These are phyloP conservation scores for Prolemur simus DNA, from an alignment of 2,113 vertebrate genomes.

Conservation along the genomic window DNA sequence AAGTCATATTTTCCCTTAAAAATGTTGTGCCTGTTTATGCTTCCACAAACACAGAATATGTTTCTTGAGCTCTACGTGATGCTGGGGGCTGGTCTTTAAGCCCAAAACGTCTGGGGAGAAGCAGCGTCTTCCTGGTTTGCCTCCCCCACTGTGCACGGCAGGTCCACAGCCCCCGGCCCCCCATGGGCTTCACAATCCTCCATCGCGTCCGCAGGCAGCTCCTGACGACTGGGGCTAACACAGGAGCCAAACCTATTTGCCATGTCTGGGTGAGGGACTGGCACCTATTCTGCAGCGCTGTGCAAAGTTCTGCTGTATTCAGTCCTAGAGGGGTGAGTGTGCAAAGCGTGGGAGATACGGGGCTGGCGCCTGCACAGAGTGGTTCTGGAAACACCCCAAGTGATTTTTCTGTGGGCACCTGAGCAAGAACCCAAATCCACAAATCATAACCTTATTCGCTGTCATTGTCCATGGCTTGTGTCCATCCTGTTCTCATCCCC, in stretches of 20 bases:
- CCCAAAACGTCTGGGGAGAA: neutral
- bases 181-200: neutral
- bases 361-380: neutral
- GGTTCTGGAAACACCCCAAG: neutral
- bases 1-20: neutral
- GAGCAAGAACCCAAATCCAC: too few species aligned
- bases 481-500: too few species aligned
- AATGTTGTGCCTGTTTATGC: neutral
- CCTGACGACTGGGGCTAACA: neutral
- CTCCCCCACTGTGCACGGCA: rapidly evolving
- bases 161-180: neutral
- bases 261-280: neutral
- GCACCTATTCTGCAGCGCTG: too few species aligned
- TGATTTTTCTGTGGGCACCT: neutral
- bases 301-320: neutral
- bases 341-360: too few species aligned
- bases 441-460: rapidly evolving
- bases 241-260: neutral
- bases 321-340: neutral
- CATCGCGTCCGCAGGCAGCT: rapidly evolving
- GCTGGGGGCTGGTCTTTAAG: neutral
- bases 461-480: neutral
- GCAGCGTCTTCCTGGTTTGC: neutral
- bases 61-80: neutral
- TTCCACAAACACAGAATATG: neutral